A percentile compares a stretch with the other conserved stretches of the same genome.
Conservation (phyloP, 2,797 vertebrate genomes). For the Syngnathus rostellatus region DNA sequence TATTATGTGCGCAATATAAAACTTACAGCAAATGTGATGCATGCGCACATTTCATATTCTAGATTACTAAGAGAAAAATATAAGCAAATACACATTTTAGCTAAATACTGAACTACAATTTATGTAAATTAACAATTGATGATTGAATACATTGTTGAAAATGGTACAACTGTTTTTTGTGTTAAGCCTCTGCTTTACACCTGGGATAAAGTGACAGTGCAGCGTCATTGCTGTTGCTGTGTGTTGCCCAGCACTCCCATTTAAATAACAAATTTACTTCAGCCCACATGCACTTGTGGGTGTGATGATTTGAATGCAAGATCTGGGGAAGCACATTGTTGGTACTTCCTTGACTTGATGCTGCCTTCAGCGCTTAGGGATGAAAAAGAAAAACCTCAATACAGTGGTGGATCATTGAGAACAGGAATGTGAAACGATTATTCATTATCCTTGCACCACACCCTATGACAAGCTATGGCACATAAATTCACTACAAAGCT, state of each 20-base stretch:
- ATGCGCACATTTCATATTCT: background rate
- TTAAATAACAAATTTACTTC: background rate
- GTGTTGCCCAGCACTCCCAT: background rate
- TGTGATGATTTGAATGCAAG: background rate
- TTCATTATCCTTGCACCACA: background rate
- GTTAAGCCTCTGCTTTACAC: background rate
- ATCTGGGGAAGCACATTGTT: background rate
- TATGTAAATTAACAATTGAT: no score
- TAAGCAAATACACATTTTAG: background rate
- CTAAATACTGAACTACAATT: background rate
- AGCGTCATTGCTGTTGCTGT: background rate
- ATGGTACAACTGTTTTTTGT: background rate
- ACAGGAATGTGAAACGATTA: background rate
- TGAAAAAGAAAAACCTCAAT: background rate
- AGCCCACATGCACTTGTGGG: background rate
- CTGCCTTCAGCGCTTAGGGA: background rate
- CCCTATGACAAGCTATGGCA: background rate
- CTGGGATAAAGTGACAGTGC: background rate
- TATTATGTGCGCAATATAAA: background rate
- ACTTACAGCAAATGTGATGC: background rate
- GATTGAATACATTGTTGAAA: background rate
- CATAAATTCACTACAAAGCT: background rate
- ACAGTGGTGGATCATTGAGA: background rate
- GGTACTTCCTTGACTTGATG: conserved; percentile 2
- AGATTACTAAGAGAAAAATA: background rate